A percentile compares a stretch with the other conserved stretches of the same genome.
These are phyloP conservation scores for Pomatorhinus ruficollis DNA, from an alignment of 2,113 vertebrate genomes.

Conservation along the genomic window DNA sequence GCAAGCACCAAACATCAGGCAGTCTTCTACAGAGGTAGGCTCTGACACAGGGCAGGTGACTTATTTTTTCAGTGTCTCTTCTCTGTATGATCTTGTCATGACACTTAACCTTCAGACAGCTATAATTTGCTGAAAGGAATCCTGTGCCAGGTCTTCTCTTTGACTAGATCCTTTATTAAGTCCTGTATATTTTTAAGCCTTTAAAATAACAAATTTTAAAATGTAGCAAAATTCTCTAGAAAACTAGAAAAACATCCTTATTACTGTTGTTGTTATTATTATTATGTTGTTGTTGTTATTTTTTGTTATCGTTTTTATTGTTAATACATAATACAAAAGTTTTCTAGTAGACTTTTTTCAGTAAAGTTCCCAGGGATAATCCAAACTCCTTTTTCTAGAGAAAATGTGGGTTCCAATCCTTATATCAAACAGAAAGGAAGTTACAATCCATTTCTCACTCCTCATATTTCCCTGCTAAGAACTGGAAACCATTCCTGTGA, in stretches of 20 bases:
- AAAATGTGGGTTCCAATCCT: not conserved
- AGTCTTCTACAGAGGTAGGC: not conserved
- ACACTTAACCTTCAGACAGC: not conserved
- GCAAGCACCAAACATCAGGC: not conserved
- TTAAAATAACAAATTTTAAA: not conserved
- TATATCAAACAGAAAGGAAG: not conserved
- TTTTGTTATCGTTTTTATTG: not conserved
- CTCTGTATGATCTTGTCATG: not conserved
- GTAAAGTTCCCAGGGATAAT: not conserved
- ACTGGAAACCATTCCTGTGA: not conserved
- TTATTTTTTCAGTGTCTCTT: not conserved
- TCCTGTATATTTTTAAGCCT: not conserved
- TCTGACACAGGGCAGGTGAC: not conserved
- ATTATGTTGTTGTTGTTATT: accelerated
- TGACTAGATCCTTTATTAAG: not conserved
- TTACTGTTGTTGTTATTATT: not conserved
- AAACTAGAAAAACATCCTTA: not conserved
- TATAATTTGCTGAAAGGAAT: not conserved
- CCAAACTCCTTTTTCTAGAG: not conserved
- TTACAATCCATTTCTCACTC: not conserved
- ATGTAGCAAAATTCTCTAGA: not conserved
- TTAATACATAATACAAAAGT: not conserved
- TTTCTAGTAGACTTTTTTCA: not conserved
- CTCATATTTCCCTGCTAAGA: not conserved
- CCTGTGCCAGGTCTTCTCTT: not conserved